phyloP scores from a whole-genome alignment of 92 coral and sea anemone genomes.

The Zoanthus sociatus region DNA sequence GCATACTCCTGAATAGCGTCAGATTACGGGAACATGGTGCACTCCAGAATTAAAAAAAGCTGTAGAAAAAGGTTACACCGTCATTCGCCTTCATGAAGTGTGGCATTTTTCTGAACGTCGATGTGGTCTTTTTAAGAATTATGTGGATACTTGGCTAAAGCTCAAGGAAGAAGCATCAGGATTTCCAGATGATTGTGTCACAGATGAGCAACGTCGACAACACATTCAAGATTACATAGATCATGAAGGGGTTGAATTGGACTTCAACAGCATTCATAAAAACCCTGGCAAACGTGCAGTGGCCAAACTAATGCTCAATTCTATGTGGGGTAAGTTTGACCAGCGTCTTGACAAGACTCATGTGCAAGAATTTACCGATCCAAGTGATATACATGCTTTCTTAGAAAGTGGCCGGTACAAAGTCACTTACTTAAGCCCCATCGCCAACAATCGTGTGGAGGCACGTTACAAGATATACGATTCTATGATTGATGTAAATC shows the following conservation, averaged over 20 bases:
- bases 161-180: too few species aligned
- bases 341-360: not conserved
- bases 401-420: not conserved
- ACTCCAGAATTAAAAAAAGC: too few species aligned
- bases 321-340: constrained; percentile 27
- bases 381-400: not conserved
- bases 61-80: not conserved
- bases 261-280: not conserved
- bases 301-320: constrained; percentile 33
- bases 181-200: not conserved
- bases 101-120: constrained; percentile 10
- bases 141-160: too few species aligned
- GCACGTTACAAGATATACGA: not conserved
- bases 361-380: not conserved
- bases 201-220: not conserved
- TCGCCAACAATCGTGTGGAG: not conserved
- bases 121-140: not conserved
- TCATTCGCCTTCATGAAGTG: not conserved
- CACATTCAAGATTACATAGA: constrained; percentile 10
- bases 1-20: too few species aligned
- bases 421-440: not conserved
- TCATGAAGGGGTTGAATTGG: constrained; percentile 5
- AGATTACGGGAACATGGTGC: too few species aligned
- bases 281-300: constrained; percentile 12
- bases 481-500: too few species aligned